Percentiles rank a stretch among this genome's conserved stretches.
phyloP scores from a whole-genome alignment of 1,140 invertebrate genomes.

The Anagrus nilaparvatae region DNA sequence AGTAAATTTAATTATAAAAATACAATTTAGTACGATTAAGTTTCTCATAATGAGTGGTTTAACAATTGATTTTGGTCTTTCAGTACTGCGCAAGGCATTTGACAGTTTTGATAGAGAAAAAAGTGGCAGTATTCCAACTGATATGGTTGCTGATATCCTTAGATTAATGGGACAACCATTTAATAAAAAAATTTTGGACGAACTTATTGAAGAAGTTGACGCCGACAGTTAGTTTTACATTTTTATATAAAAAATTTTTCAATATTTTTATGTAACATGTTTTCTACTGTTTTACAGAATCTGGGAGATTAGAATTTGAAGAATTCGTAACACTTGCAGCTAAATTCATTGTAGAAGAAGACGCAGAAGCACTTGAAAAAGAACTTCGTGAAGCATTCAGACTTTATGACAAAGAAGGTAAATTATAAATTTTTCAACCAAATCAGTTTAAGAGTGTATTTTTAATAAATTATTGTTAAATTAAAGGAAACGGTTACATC shows the following conservation, averaged over 20 bases:
- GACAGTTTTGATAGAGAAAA: conserved; percentile 94
- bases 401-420: conserved; percentile 77
- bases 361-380: conserved; percentile 85
- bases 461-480: neutral
- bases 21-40: too few species aligned
- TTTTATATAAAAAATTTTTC: neutral
- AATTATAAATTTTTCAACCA: neutral
- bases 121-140: conserved; percentile 85
- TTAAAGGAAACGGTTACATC: conserved; percentile 84
- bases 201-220: conserved; percentile 92
- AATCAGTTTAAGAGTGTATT: conserved; percentile 11
- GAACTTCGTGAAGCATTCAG: conserved; percentile 88
- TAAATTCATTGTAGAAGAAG: conserved; percentile 91
- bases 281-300: conserved; percentile 53
- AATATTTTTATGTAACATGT: neutral
- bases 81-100: conserved; percentile 87
- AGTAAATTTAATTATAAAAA: too few species aligned
- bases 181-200: conserved; percentile 88
- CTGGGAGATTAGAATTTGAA: conserved; percentile 86
- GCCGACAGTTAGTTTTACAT: conserved; percentile 71
- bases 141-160: conserved; percentile 89
- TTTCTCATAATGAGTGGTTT: too few species aligned
- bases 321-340: conserved; percentile 89
- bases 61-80: too few species aligned
- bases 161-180: conserved; percentile 93